Percentiles rank a stretch among this genome's conserved stretches.
Conservation (phyloP, 2,797 vertebrate genomes). For the Echeneis naucrates region DNA sequence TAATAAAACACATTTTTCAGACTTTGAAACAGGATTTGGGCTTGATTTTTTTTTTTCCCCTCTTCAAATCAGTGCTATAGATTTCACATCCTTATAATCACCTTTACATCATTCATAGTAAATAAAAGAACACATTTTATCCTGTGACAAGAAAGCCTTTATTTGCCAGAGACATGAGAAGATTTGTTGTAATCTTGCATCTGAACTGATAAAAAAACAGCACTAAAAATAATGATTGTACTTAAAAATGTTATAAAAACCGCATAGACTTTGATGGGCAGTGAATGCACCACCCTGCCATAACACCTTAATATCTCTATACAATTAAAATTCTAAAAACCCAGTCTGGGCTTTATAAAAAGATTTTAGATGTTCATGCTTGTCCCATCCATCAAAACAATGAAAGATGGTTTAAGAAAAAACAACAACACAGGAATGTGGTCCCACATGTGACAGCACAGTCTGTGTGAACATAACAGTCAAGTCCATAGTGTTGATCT, state of each 20-base stretch:
- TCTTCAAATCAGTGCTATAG: too few relatives aligned
- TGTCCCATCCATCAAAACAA: neutral
- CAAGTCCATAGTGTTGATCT: neutral
- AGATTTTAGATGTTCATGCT: neutral
- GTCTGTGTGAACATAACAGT: neutral
- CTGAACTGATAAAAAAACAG: slow-evolving; percentile 9
- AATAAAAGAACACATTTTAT: neutral
- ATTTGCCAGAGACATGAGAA: slow-evolving; percentile 20
- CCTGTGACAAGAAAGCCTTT: slow-evolving; percentile 14
- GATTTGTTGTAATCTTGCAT: neutral
- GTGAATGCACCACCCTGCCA: neutral
- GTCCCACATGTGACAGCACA: neutral
- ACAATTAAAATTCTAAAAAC: neutral
- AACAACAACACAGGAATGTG: neutral
- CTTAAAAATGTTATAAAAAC: neutral
- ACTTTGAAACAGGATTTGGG: slow-evolving; percentile 64
- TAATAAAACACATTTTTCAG: slow-evolving; percentile 85
- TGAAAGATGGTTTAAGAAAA: neutral
- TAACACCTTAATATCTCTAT: neutral
- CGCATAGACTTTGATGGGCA: neutral
- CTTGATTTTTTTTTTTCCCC: neutral
- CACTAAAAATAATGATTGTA: neutral
- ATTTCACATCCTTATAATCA: too few relatives aligned
- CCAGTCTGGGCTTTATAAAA: slow-evolving; percentile 4
- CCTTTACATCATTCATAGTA: neutral